phyloP scores from a whole-genome alignment of 2,113 vertebrate genomes.

The Rhineura floridana region DNA sequence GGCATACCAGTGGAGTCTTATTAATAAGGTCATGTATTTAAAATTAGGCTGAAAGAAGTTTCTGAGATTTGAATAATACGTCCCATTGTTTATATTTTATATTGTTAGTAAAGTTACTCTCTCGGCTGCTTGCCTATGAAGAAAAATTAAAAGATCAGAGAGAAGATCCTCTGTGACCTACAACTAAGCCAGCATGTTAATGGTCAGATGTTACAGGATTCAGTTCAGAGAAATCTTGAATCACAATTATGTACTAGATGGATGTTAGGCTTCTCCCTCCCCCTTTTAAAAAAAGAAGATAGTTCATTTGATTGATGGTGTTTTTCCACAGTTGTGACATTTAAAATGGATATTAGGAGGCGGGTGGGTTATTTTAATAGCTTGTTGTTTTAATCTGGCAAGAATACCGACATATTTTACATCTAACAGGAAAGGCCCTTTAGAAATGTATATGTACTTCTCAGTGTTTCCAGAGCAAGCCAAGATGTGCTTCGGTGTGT shows the following conservation, averaged over 20 bases:
- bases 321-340: slow-evolving; percentile 33
- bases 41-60: background rate
- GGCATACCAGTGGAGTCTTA: background rate
- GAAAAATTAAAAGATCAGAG: background rate
- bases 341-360: slow-evolving; percentile 36
- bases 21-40: background rate
- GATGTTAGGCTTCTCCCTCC: background rate
- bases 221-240: slow-evolving; percentile 37
- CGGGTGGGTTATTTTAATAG: slow-evolving; percentile 38
- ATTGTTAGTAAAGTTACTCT: slow-evolving; percentile 12
- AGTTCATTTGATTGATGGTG: slow-evolving; percentile 34
- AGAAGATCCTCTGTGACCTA: background rate
- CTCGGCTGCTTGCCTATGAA: background rate
- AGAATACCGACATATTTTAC: slow-evolving; percentile 48
- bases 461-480: no score
- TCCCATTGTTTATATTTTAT: background rate
- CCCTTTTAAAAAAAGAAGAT: slow-evolving; percentile 36
- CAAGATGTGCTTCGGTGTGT: background rate
- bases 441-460: background rate
- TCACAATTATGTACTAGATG: slow-evolving; percentile 2
- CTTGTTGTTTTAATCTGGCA: slow-evolving; percentile 35
- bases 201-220: slow-evolving; percentile 8
- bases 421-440: background rate
- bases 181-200: slow-evolving; percentile 21
- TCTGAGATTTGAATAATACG: background rate